These are phyloP conservation scores for Australoheros facetus DNA, from an alignment of 2,797 vertebrate species.

Conservation along the genomic window DNA sequence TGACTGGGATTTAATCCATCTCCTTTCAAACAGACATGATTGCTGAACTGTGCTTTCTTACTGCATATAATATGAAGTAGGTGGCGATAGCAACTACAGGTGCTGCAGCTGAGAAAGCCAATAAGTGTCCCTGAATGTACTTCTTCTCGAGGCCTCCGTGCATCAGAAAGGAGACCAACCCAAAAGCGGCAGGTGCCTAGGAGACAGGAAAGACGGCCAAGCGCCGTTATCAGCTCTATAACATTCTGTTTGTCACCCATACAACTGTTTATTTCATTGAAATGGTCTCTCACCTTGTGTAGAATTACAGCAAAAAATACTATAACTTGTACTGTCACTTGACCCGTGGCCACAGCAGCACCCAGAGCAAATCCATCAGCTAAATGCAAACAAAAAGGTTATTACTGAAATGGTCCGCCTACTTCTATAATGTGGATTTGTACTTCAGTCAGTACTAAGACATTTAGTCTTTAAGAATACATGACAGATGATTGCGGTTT, in stretches of 20 bases:
- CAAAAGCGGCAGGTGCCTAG: constrained; percentile 82
- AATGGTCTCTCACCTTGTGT: constrained; percentile 80
- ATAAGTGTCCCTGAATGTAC: constrained; percentile 78
- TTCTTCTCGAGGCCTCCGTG: constrained; percentile 80
- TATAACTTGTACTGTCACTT: constrained; percentile 82
- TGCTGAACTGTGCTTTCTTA: constrained; percentile 38
- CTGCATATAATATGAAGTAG: constrained; percentile 74
- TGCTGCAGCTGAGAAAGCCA: constrained; percentile 79
- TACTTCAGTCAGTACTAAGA: not conserved
- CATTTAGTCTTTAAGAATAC: not conserved
- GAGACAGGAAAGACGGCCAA: not conserved
- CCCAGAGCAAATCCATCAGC: constrained; percentile 85
- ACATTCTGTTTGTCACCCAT: not conserved
- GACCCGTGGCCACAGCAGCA: constrained; percentile 80
- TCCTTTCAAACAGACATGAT: not conserved
- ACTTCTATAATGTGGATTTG: not conserved
- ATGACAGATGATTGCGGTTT: not conserved
- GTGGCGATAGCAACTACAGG: constrained; percentile 77
- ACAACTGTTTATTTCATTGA: not conserved
- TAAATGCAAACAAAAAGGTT: constrained; percentile 31
- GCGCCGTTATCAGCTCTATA: not conserved
- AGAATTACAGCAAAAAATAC: constrained; percentile 86
- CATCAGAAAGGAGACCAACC: constrained; percentile 82
- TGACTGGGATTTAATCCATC: not conserved
- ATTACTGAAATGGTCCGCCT: not conserved